Evolutionary conservation across 1,140 invertebrate genomes (phyloP).

Genomic region (Colletes gigas): DNA sequence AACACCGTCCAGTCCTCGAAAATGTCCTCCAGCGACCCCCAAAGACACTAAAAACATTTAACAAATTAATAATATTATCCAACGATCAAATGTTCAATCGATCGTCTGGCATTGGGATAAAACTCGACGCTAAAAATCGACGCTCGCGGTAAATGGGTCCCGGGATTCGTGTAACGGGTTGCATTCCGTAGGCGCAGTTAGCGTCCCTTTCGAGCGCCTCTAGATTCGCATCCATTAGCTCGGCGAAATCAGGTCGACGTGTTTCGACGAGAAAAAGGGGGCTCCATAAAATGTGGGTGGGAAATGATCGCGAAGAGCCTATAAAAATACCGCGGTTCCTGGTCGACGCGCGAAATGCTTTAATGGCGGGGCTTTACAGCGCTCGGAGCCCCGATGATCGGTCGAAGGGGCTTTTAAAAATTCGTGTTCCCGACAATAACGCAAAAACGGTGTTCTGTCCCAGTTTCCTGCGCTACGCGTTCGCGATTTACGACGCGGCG

Average conservation of each 20-base stretch:
- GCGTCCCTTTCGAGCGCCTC: not conserved
- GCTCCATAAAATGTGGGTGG: too few relatives aligned
- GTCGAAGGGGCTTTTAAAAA: slow-evolving; percentile 26
- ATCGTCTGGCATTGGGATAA: too few relatives aligned
- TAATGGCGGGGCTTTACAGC: slow-evolving; percentile 20
- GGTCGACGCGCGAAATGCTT: not conserved
- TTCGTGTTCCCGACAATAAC: slow-evolving; percentile 4
- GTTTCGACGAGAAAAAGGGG: not conserved
- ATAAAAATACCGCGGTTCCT: not conserved
- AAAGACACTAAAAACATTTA: too few relatives aligned
- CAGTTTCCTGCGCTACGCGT: slow-evolving; percentile 12
- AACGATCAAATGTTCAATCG: too few relatives aligned
- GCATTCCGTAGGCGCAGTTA: not conserved
- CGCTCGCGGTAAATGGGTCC: not conserved
- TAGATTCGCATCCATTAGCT: slow-evolving; percentile 25
- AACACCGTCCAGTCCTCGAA: too few relatives aligned
- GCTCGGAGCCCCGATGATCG: slow-evolving; percentile 1
- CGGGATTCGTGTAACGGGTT: not conserved
- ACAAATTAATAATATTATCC: too few relatives aligned
- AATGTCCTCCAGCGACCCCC: too few relatives aligned
- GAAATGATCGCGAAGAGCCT: not conserved
- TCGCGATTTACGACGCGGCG: slow-evolving; percentile 50
- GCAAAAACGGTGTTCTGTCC: not conserved
- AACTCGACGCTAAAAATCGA: slow-evolving; percentile 11
- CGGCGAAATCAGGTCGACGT: slow-evolving; percentile 11